A percentile compares a stretch with the other conserved stretches of the same genome.
Evolutionary conservation across 2,797 vertebrate genomes (phyloP).

Genomic region (Onychomys arenicola): DNA sequence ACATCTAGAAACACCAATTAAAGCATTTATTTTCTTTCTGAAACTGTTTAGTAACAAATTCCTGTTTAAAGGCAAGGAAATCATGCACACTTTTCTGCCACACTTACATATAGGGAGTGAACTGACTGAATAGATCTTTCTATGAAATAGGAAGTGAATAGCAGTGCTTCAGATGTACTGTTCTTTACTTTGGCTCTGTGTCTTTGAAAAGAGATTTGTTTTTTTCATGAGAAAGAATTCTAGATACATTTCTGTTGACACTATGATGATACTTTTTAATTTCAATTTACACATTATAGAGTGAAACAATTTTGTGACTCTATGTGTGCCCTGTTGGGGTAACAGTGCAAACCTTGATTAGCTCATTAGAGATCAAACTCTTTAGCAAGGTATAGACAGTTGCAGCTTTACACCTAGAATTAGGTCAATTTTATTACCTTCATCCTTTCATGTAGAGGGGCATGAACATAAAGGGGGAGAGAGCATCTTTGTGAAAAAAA

Average conservation of each 20-base stretch:
- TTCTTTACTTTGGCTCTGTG: constrained; percentile 53
- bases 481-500: not conserved
- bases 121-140: constrained; percentile 63
- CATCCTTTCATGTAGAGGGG: constrained; percentile 78
- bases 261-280: constrained; percentile 72
- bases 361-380: constrained; percentile 86
- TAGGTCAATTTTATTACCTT: constrained; percentile 85
- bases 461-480: constrained; percentile 64
- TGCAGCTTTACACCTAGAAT: constrained; percentile 80
- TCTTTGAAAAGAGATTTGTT: constrained; percentile 59
- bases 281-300: constrained; percentile 82
- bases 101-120: constrained; percentile 47
- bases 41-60: constrained; percentile 35
- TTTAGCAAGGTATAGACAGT: constrained; percentile 83
- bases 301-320: constrained; percentile 79
- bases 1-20: constrained; percentile 75
- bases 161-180: constrained; percentile 48
- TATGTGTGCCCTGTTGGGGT: constrained; percentile 77
- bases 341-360: constrained; percentile 84
- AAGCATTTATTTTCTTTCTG: constrained; percentile 69
- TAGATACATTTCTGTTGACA: constrained; percentile 81
- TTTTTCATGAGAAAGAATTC: constrained; percentile 67
- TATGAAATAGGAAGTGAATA: not conserved
- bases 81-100: constrained; percentile 46
- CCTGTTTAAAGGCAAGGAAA: not conserved